These are phyloP conservation scores for Centropus bengalensis DNA, from an alignment of 2,113 vertebrate genomes.

Conservation along the genomic window DNA sequence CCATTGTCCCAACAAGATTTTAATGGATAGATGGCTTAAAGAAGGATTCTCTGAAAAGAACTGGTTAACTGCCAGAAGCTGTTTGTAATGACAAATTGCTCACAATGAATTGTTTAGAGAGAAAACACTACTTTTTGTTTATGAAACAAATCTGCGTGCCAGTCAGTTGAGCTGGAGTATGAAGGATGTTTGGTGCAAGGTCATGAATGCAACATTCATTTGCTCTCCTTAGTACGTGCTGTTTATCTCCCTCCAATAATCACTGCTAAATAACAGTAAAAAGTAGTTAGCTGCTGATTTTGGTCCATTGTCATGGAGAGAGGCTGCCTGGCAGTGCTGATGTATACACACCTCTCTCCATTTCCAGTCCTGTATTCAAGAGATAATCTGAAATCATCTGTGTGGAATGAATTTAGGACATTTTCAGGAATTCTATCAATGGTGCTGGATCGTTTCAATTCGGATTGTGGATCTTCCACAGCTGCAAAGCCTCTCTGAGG, in stretches of 20 bases:
- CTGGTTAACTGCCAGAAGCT: slow-evolving; percentile 71
- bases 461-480: background rate
- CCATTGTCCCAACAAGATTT: slow-evolving; percentile 54
- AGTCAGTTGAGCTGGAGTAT: slow-evolving; percentile 5
- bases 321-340: background rate
- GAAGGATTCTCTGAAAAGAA: slow-evolving; percentile 63
- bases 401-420: background rate
- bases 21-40: slow-evolving; percentile 74
- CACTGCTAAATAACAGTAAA: background rate
- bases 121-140: slow-evolving; percentile 75
- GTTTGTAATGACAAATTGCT: slow-evolving; percentile 71
- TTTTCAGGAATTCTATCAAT: slow-evolving; percentile 22
- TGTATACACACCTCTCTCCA: background rate
- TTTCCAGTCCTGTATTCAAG: background rate
- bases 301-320: background rate
- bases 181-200: slow-evolving; percentile 30
- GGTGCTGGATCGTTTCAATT: slow-evolving; percentile 17
- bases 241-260: slow-evolving; percentile 34
- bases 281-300: background rate
- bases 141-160: slow-evolving; percentile 71
- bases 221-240: background rate
- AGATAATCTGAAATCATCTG: slow-evolving; percentile 10
- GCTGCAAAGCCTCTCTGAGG: slow-evolving; percentile 12
- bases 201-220: slow-evolving; percentile 31
- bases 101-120: slow-evolving; percentile 72